Percentiles rank a stretch among this genome's conserved stretches.
Evolutionary conservation across 2,888 invertebrate species (phyloP).

Genomic region (Drosophila fulvimacula): DNA sequence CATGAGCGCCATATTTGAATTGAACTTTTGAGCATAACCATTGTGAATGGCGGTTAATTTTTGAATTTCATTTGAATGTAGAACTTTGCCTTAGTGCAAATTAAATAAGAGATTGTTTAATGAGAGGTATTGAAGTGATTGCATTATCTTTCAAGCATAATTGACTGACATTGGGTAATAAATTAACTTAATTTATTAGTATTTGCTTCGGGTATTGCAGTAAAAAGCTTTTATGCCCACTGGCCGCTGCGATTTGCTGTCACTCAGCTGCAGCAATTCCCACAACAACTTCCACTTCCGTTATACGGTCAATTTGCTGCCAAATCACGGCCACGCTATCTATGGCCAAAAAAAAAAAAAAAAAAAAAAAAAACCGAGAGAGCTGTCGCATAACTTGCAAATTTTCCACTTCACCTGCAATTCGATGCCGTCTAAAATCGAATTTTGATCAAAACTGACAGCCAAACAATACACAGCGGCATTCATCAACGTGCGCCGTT

Average conservation of each 20-base stretch:
- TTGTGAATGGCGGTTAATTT: constrained; percentile 29
- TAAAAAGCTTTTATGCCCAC: not conserved
- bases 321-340: constrained; percentile 36
- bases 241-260: not conserved
- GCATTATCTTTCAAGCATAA: not conserved
- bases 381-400: constrained; percentile 74
- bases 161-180: not conserved
- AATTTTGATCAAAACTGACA: constrained; percentile 73
- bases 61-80: constrained; percentile 11
- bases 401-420: constrained; percentile 74
- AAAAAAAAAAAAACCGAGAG: constrained; percentile 9
- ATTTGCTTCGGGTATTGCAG: not conserved
- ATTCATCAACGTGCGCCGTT: constrained; percentile 71
- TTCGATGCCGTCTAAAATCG: constrained; percentile 49
- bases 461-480: constrained; percentile 75
- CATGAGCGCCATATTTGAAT: constrained; percentile 27
- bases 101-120: not conserved
- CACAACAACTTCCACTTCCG: constrained; percentile 14
- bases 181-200: not conserved
- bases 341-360: constrained; percentile 20
- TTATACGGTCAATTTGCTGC: constrained; percentile 53
- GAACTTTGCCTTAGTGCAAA: not conserved
- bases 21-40: constrained; percentile 7
- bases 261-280: constrained; percentile 39
- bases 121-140: too few species aligned